A percentile compares a stretch with the other conserved stretches of the same genome.
Conservation (phyloP, 2,113 vertebrate genomes). For the Limanda limanda region DNA sequence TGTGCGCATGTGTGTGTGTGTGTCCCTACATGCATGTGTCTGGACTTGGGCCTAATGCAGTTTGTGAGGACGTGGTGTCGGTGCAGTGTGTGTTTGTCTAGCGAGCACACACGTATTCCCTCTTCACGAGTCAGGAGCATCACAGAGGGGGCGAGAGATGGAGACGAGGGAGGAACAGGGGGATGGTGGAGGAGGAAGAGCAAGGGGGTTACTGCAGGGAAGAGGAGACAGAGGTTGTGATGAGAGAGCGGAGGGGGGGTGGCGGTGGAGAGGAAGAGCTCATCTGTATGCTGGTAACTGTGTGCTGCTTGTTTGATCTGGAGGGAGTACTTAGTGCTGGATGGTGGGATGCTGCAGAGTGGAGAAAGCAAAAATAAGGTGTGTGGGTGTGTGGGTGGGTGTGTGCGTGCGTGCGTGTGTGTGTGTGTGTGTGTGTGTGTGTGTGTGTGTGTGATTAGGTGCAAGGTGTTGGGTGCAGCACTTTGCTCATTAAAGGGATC, state of each 20-base stretch:
- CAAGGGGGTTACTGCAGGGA: slow-evolving; percentile 66
- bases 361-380: slow-evolving; percentile 68
- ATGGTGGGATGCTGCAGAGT: slow-evolving; percentile 70
- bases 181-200: slow-evolving; percentile 41
- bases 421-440: slow-evolving; percentile 32
- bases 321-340: slow-evolving; percentile 75
- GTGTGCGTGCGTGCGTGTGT: background rate
- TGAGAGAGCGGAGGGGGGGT: slow-evolving; percentile 35
- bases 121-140: slow-evolving; percentile 46
- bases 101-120: slow-evolving; percentile 52
- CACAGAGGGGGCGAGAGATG: slow-evolving; percentile 20
- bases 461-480: slow-evolving; percentile 75
- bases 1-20: background rate
- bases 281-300: slow-evolving; percentile 82
- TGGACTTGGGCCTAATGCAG: slow-evolving; percentile 53
- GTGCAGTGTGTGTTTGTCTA: slow-evolving; percentile 55
- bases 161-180: background rate
- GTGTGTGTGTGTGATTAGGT: slow-evolving; percentile 60
- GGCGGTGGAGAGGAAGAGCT: slow-evolving; percentile 52
- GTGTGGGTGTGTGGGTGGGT: slow-evolving; percentile 43
- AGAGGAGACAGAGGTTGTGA: slow-evolving; percentile 67
- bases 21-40: background rate
- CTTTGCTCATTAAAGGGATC: slow-evolving; percentile 80
- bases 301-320: slow-evolving; percentile 78
- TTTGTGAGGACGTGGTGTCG: slow-evolving; percentile 58